phyloP scores from a whole-genome alignment of 2,113 vertebrate genomes.

The Chaenocephalus aceratus region DNA sequence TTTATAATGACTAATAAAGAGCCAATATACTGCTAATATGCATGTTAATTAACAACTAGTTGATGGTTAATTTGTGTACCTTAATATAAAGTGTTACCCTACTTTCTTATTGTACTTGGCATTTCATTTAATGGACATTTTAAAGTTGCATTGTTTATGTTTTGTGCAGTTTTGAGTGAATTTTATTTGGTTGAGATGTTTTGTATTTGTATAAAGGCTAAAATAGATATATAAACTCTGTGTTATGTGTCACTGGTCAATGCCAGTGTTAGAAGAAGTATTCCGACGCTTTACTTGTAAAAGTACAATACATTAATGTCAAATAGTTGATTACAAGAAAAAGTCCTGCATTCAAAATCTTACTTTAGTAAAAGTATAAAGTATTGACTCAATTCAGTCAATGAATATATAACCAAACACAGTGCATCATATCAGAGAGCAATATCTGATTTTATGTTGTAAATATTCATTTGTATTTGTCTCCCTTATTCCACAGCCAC shows the following conservation, averaged over 20 bases:
- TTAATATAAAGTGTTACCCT: too few relatives aligned
- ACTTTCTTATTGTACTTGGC: not conserved
- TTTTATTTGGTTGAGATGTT: not conserved
- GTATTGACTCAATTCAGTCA: not conserved
- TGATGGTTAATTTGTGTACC: too few relatives aligned
- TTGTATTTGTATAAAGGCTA: not conserved
- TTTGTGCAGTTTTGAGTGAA: not conserved
- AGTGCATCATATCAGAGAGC: not conserved
- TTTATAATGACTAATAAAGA: too few relatives aligned
- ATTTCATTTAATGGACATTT: not conserved
- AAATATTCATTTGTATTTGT: conserved; percentile 38
- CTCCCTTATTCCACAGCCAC: conserved; percentile 13
- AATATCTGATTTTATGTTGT: not conserved
- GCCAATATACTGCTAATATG: too few relatives aligned
- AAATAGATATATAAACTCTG: not conserved
- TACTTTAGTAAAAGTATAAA: not conserved
- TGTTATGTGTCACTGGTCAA: not conserved
- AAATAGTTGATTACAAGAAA: too few relatives aligned
- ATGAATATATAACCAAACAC: conserved; percentile 8
- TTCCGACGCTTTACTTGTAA: too few relatives aligned
- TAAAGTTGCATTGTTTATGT: not conserved
- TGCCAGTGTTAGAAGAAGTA: too few relatives aligned
- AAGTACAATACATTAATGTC: too few relatives aligned
- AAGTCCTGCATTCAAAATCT: too few relatives aligned
- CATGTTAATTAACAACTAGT: too few relatives aligned